Conservation (phyloP, 2,888 invertebrate genomes). For the Abrostola tripartita region DNA sequence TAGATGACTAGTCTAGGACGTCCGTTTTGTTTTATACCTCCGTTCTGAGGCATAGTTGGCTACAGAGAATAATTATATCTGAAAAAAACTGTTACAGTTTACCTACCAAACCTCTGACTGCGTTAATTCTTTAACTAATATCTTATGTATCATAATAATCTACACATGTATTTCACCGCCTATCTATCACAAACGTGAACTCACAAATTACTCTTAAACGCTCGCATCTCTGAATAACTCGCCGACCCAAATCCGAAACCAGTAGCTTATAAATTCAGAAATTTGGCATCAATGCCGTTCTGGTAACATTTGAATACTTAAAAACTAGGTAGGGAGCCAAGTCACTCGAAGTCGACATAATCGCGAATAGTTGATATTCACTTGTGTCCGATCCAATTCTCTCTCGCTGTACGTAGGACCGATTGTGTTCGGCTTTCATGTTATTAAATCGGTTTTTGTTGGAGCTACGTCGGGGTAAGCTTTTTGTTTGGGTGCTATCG, state of each 20-base stretch:
- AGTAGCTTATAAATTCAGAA: conserved; percentile 26
- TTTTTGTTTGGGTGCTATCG: conserved; percentile 37
- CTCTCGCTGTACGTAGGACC: conserved; percentile 10
- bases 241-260: conserved; percentile 15
- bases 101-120: no score
- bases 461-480: conserved; percentile 21
- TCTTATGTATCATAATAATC: no score
- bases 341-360: conserved; percentile 2
- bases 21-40: no score
- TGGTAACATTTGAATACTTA: conserved; percentile 10
- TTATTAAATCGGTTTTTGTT: conserved; percentile 48
- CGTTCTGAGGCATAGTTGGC: no score
- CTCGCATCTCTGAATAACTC: not conserved
- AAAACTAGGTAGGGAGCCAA: conserved; percentile 21
- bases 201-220: not conserved
- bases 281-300: conserved; percentile 37
- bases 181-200: not conserved
- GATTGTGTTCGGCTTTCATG: conserved; percentile 39
- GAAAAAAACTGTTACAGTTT: no score
- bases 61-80: no score
- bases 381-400: conserved; percentile 27
- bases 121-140: no score
- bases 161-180: not conserved
- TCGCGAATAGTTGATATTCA: conserved; percentile 15
- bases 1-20: no score